Conservation (phyloP, 37 sponge, comb jelly and placozoan species). For the Tethya wilhelma region DNA sequence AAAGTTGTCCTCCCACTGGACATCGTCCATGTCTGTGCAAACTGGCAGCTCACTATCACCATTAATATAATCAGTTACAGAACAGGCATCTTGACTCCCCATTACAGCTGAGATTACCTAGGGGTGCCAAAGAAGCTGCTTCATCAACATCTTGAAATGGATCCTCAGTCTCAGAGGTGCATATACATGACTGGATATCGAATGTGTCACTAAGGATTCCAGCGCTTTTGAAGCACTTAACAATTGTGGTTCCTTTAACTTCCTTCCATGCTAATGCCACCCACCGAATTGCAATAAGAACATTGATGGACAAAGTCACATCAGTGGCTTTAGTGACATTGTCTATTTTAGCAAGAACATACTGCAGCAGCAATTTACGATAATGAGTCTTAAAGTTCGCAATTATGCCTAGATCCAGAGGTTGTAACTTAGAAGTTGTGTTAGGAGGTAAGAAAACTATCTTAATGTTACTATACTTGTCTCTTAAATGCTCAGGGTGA, state of each 20-base stretch:
- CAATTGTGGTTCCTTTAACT: conserved; percentile 52
- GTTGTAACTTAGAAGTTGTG: conserved; percentile 51
- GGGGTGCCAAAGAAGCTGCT: not conserved
- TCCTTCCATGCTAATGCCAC: conserved; percentile 59
- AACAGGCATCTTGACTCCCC: not conserved
- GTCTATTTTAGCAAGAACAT: conserved; percentile 58
- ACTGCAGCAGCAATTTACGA: not conserved
- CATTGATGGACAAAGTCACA: conserved; percentile 58
- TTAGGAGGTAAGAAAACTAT: conserved; percentile 56
- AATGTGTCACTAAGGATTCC: conserved; percentile 23
- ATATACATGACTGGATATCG: not conserved
- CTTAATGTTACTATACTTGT: conserved; percentile 32
- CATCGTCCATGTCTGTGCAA: not conserved
- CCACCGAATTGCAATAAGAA: conserved; percentile 67
- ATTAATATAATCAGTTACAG: not conserved
- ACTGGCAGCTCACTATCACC: conserved; percentile 2
- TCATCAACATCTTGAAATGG: conserved; percentile 22
- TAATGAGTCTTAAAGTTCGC: conserved; percentile 25
- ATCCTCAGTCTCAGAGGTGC: not conserved
- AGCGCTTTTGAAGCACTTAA: conserved; percentile 59
- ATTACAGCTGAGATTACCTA: not conserved
- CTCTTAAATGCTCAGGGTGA: conserved; percentile 13
- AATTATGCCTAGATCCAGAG: too few species aligned
- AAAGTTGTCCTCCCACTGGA: not conserved
- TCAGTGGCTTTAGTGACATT: conserved; percentile 22